Conservation (phyloP, 1,140 invertebrate species). For the Euborellia annulipes region DNA sequence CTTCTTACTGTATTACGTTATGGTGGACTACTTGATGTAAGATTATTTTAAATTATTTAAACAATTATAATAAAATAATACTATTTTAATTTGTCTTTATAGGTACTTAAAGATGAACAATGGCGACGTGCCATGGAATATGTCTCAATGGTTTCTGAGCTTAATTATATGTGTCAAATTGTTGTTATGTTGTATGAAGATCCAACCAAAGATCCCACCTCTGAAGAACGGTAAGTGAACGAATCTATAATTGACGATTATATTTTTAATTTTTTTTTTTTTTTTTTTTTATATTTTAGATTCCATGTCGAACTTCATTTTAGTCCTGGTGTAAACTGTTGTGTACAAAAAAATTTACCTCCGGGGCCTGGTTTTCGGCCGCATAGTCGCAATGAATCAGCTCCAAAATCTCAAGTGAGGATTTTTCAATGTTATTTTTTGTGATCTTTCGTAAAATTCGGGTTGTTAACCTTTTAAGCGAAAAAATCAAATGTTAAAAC, state of each 20-base stretch:
- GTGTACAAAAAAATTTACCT: constrained; percentile 84
- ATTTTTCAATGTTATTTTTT: neutral
- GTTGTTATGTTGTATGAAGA: constrained; percentile 99
- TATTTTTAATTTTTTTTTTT: too few species aligned
- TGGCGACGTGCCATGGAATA: constrained; percentile 98
- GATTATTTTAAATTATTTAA: constrained; percentile 17
- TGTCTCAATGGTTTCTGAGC: constrained; percentile 88
- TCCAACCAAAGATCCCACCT: constrained; percentile 82
- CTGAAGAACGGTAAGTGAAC: constrained; percentile 53
- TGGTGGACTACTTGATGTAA: constrained; percentile 79
- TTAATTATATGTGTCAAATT: constrained; percentile 99
- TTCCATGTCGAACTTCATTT: constrained; percentile 97
- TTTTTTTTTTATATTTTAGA: constrained; percentile 25
- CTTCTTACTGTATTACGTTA: constrained; percentile 88
- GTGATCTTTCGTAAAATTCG: neutral
- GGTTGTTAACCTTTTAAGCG: neutral
- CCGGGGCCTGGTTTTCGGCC: constrained; percentile 86
- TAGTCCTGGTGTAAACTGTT: constrained; percentile 91
- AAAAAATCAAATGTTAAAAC: too few species aligned
- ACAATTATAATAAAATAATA: constrained; percentile 1
- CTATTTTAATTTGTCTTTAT: constrained; percentile 1
- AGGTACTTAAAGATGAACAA: constrained; percentile 83
- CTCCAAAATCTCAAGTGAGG: constrained; percentile 10
- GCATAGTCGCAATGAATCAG: constrained; percentile 69
- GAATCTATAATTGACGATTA: neutral